Evolutionary conservation across 23 tunicate species (phyloP), one percentile per base, ranked within the genome.

Genomic region (Trididemnum clinides): DNA sequence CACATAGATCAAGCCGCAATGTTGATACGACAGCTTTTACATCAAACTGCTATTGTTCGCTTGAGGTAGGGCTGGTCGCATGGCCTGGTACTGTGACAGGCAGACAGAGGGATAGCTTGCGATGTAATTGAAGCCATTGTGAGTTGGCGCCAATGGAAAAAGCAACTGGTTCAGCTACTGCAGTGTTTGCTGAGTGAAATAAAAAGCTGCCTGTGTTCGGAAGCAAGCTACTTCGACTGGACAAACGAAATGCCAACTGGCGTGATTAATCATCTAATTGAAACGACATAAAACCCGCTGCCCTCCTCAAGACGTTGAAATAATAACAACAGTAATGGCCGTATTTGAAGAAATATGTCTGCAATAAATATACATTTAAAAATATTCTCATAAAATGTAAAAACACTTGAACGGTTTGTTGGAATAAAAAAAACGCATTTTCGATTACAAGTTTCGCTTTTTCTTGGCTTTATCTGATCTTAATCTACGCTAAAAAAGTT

Each of bases 101-200:
- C 31, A 74, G 80, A 74, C 80, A 74, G 80, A 74, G 31, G 58
- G 80, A 74, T 74, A 57, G 28, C 39, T 74, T 38, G 80, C 38
- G 57, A 22, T 29, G 20, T 23, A 3, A 35, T 44, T 2, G 31
- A 38, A 10, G 2, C 57, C 80, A 74, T 74, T 74, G 80, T 74
- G 57, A 2, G 80, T 37, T 74, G 80, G 80, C 80, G 80, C 80
- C 80, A 18, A 3, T 4, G 21, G 4, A 36, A 18, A 23, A 28
- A 5, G 75, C 12, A 2, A 32, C 19, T 32, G 37, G 75, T 30
- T 23, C 18, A 15, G 36, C 37, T 36, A 29, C 36, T 5, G 5
- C 75, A 5, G n/a, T 66, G 75, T 66, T 66, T 66, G 75, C 75
- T 29, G 22, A 66, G 27, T 59, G 18, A 44, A 44, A 44, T 44